phyloP scores from a whole-genome alignment of 2,113 vertebrate species.

The Calypte anna region DNA sequence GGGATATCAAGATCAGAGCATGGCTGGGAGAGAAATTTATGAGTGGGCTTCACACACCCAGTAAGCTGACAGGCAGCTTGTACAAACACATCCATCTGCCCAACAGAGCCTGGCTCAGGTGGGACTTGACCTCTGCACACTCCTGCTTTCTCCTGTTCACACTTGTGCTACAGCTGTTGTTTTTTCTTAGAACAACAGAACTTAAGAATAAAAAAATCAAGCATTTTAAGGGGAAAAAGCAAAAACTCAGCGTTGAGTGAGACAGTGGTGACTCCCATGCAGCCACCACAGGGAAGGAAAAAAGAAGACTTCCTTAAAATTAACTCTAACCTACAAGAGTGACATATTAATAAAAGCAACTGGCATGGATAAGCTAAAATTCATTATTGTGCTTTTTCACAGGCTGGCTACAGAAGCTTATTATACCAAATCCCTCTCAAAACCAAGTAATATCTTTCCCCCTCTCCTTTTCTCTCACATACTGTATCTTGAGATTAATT shows the following conservation, averaged over 20 bases:
- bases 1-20: no score
- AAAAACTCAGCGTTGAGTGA: background rate
- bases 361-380: background rate
- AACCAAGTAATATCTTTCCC: conserved; percentile 17
- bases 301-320: background rate
- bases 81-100: background rate
- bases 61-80: rapidly evolving
- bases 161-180: background rate
- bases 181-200: background rate
- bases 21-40: rapidly evolving
- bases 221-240: background rate
- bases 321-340: background rate
- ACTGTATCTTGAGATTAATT: conserved; percentile 9
- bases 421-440: conserved; percentile 47
- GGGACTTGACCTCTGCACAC: background rate
- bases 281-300: background rate
- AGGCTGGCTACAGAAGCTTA: conserved; percentile 13
- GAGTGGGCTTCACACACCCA: background rate
- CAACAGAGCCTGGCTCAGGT: background rate
- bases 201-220: background rate
- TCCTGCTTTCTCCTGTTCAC: background rate
- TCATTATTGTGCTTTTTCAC: conserved; percentile 27
- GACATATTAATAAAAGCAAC: conserved; percentile 27
- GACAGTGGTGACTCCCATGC: background rate
- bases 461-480: background rate